A percentile compares a stretch with the other conserved stretches of the same genome.
Conservation (phyloP, 2,888 invertebrate species). For the Drosophila antonietae region DNA sequence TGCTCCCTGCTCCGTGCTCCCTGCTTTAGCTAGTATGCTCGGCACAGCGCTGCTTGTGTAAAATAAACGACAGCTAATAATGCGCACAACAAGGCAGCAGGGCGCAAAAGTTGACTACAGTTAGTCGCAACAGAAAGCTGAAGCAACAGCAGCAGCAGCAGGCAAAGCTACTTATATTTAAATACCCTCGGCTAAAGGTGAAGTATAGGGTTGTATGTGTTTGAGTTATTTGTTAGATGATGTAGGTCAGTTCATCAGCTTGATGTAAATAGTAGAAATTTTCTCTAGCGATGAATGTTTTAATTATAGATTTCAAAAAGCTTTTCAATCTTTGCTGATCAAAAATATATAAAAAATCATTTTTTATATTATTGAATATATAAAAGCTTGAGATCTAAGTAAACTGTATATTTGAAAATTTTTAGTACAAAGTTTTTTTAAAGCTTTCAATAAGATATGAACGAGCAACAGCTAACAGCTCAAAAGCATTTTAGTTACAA, state of each 20-base stretch:
- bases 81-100: slow-evolving; percentile 74
- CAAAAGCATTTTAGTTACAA: too few relatives aligned
- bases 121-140: slow-evolving; percentile 31
- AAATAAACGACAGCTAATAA: slow-evolving; percentile 81
- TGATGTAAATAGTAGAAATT: too few relatives aligned
- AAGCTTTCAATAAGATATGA: too few relatives aligned
- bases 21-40: not conserved
- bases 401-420: too few relatives aligned
- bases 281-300: too few relatives aligned
- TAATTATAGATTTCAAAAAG: too few relatives aligned
- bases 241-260: not conserved
- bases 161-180: slow-evolving; percentile 19
- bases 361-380: too few relatives aligned
- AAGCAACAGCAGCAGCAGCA: slow-evolving; percentile 27
- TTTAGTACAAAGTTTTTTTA: too few relatives aligned
- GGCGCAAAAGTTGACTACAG: slow-evolving; percentile 43
- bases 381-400: too few relatives aligned
- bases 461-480: too few relatives aligned
- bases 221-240: not conserved
- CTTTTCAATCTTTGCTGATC: too few relatives aligned
- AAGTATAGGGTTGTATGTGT: not conserved
- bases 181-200: slow-evolving; percentile 25
- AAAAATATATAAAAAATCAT: too few relatives aligned
- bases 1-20: not conserved
- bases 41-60: slow-evolving; percentile 49